phyloP scores from a whole-genome alignment of 2,797 vertebrate genomes.

The Vultur gryphus region DNA sequence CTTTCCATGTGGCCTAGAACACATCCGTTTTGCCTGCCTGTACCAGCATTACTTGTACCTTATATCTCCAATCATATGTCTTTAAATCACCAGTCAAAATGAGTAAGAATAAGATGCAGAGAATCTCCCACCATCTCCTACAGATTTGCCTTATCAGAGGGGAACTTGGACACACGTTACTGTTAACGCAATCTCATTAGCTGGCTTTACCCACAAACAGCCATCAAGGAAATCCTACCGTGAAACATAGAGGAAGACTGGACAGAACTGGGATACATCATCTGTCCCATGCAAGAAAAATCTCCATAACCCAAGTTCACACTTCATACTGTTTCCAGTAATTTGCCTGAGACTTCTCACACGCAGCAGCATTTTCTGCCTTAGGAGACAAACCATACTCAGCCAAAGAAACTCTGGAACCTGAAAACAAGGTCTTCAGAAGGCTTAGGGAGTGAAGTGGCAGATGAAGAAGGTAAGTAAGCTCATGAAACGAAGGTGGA shows the following conservation, averaged over 20 bases:
- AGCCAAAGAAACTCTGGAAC: not conserved
- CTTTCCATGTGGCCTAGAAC: conserved; percentile 36
- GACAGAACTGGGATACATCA: not conserved
- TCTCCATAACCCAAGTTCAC: not conserved
- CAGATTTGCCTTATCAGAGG: conserved; percentile 12
- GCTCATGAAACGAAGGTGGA: not conserved
- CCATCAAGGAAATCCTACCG: not conserved
- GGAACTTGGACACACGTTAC: not conserved
- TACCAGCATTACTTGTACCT: conserved; percentile 31
- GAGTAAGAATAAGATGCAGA: not conserved
- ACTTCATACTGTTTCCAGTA: not conserved
- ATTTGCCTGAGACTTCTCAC: not conserved
- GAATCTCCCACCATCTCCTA: conserved; percentile 12
- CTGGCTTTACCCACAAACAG: not conserved
- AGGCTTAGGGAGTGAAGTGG: not conserved
- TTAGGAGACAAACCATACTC: not conserved
- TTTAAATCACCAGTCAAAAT: conserved; percentile 48
- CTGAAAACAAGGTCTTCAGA: not conserved
- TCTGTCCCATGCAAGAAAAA: not conserved
- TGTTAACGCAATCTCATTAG: not conserved
- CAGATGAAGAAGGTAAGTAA: not conserved
- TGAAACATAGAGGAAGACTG: not conserved
- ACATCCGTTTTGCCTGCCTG: not conserved
- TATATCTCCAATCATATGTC: conserved; percentile 2
- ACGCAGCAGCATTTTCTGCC: not conserved